Evolutionary conservation across 1,140 invertebrate genomes (phyloP).

Genomic region (Eubasilissa regina): DNA sequence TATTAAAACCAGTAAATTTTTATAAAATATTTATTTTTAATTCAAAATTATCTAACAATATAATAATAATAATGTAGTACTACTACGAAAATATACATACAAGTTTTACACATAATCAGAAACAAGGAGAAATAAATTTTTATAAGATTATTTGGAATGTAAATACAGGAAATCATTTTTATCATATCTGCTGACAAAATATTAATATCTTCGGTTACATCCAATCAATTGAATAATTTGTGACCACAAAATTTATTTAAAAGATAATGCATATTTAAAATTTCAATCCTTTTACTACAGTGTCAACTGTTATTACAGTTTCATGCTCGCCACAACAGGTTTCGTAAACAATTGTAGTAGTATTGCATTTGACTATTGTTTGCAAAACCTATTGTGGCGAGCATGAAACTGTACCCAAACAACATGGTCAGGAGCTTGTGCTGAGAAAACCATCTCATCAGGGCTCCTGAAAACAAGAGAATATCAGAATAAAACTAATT

Average conservation of each 20-base stretch:
- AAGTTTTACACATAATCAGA: not conserved
- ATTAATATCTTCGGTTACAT: not conserved
- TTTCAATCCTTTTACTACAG: slow-evolving; percentile 65
- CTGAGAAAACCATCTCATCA: slow-evolving; percentile 66
- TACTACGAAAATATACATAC: not conserved
- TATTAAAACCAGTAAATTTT: no score
- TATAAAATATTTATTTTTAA: no score
- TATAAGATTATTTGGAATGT: not conserved
- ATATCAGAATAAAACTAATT: not conserved
- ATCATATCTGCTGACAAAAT: not conserved
- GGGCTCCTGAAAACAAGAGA: slow-evolving; percentile 62
- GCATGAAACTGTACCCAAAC: slow-evolving; percentile 68
- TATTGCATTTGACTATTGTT: slow-evolving; percentile 70
- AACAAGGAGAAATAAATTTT: not conserved
- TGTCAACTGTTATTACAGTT: slow-evolving; percentile 64
- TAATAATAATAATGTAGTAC: no score
- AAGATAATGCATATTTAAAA: slow-evolving; percentile 16
- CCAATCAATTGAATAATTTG: not conserved
- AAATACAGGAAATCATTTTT: not conserved
- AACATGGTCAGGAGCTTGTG: slow-evolving; percentile 70
- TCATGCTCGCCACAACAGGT: no score
- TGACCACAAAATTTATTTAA: not conserved
- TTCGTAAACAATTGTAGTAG: slow-evolving; percentile 69
- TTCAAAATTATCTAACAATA: no score
- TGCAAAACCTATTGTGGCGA: slow-evolving; percentile 69